Percentiles rank a stretch among this genome's conserved stretches.
Evolutionary conservation across 2,797 vertebrate genomes (phyloP).

Genomic region (Sebastes iracundus): DNA sequence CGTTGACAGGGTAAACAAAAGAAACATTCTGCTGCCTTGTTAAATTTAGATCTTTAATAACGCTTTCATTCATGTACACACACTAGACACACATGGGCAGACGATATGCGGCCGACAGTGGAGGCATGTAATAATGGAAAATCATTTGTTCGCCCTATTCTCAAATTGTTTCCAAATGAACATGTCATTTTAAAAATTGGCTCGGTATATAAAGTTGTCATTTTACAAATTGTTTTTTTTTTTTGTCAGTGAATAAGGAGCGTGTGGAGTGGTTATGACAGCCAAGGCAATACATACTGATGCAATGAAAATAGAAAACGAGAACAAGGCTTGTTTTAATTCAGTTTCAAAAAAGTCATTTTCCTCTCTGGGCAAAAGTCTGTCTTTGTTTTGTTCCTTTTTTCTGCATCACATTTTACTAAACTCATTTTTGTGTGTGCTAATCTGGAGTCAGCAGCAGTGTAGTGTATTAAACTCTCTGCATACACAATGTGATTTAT

Average conservation of each 20-base stretch:
- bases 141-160: constrained; percentile 53
- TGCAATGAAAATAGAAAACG: constrained; percentile 42
- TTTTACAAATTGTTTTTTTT: constrained; percentile 59
- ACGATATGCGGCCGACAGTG: constrained; percentile 26
- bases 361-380: constrained; percentile 19
- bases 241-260: constrained; percentile 27
- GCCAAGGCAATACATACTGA: constrained; percentile 8
- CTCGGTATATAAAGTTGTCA: constrained; percentile 48
- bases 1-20: constrained; percentile 52
- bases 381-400: constrained; percentile 8
- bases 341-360: constrained; percentile 30
- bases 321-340: constrained; percentile 23
- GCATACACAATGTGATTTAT: constrained; percentile 9
- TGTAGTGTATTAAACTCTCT: constrained; percentile 35
- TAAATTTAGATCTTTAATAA: constrained; percentile 60
- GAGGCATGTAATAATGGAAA: constrained; percentile 54
- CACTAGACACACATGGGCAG: constrained; percentile 20
- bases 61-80: constrained; percentile 12
- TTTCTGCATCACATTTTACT: constrained; percentile 22
- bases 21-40: constrained; percentile 55
- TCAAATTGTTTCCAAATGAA: constrained; percentile 61
- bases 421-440: constrained; percentile 17
- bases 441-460: constrained; percentile 54
- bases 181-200: constrained; percentile 58
- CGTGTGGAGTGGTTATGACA: constrained; percentile 35